Conservation (phyloP, 2,113 vertebrate species). For the Macrotus californicus region DNA sequence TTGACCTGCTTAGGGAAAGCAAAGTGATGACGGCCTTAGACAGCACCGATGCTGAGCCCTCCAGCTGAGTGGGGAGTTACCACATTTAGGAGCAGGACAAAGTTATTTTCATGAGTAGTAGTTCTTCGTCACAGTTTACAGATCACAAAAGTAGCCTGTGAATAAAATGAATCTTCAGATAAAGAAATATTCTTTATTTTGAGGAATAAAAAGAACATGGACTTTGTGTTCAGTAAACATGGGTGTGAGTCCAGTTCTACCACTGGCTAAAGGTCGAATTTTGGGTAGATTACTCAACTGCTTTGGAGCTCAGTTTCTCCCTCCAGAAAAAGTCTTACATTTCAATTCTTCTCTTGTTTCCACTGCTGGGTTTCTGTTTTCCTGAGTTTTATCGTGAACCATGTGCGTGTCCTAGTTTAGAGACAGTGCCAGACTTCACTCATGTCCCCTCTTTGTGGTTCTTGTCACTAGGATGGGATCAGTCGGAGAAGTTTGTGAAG, state of each 20-base stretch:
- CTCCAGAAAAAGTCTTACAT: neutral
- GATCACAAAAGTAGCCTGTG: too few species aligned
- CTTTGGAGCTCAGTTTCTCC: neutral
- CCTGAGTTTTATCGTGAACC: neutral
- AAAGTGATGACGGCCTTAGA: neutral
- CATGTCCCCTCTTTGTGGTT: neutral
- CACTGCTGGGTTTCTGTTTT: neutral
- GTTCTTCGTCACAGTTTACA: too few species aligned
- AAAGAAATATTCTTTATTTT: neutral
- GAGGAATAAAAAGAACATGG: neutral
- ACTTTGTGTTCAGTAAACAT: neutral
- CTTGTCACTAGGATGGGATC: constrained; percentile 92
- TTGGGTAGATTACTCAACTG: neutral
- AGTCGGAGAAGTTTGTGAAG: constrained; percentile 97
- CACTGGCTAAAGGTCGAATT: neutral
- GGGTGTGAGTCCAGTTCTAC: neutral
- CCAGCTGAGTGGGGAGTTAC: neutral
- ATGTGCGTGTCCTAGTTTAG: neutral
- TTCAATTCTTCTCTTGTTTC: neutral
- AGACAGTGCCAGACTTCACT: neutral
- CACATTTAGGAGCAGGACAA: neutral
- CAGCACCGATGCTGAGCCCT: neutral
- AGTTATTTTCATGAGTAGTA: neutral
- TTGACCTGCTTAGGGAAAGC: neutral
- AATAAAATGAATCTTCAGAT: neutral